Percentiles rank a stretch among this genome's conserved stretches.
Conservation (phyloP, 1,140 invertebrate species). For the Kradibia gibbosae region DNA sequence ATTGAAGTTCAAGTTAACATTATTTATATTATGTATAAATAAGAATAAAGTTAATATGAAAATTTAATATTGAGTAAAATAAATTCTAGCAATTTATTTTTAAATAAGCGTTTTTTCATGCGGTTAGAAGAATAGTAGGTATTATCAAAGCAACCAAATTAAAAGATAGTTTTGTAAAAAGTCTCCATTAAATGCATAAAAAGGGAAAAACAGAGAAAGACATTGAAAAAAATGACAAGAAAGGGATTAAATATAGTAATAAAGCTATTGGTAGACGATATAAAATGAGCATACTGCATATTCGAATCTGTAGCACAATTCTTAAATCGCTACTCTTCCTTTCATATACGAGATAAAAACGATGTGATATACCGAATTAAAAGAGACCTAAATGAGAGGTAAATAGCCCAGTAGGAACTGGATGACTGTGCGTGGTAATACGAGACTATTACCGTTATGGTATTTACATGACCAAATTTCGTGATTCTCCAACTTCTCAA, state of each 20-base stretch:
- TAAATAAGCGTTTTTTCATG: too few species aligned
- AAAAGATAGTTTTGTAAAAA: not conserved
- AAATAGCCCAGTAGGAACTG: not conserved
- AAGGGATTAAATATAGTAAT: not conserved
- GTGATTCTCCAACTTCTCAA: conserved; percentile 53
- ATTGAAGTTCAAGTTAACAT: too few species aligned
- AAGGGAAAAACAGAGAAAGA: not conserved
- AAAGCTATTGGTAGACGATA: not conserved
- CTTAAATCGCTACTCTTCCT: not conserved
- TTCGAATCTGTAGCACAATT: not conserved
- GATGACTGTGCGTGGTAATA: not conserved
- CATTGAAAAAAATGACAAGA: not conserved
- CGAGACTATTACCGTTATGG: not conserved
- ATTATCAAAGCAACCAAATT: not conserved
- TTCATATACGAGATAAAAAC: not conserved
- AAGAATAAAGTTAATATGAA: too few species aligned
- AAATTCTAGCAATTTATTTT: too few species aligned
- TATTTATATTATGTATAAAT: too few species aligned
- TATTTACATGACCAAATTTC: not conserved
- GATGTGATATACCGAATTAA: conserved; percentile 7
- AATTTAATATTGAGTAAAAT: too few species aligned
- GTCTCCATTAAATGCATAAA: not conserved
- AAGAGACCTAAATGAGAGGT: conserved; percentile 19
- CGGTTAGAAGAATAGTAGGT: too few species aligned
- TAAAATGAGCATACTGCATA: not conserved